phyloP scores from a whole-genome alignment of 2,797 vertebrate genomes.

The Anguilla obscura region DNA sequence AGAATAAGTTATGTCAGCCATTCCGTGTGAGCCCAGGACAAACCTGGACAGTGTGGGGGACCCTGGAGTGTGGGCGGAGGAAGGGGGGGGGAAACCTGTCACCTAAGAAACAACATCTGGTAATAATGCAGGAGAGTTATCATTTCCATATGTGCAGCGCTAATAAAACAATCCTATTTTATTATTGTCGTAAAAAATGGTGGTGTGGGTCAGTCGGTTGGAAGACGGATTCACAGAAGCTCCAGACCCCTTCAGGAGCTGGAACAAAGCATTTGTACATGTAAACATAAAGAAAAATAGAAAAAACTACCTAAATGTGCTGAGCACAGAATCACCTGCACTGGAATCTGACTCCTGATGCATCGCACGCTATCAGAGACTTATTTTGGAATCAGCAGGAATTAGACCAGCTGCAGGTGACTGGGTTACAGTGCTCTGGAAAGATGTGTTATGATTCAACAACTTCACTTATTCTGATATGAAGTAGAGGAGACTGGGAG shows the following conservation, averaged over 20 bases:
- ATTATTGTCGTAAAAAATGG: slow-evolving; percentile 10
- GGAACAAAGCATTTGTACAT: neutral
- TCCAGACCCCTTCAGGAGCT: neutral
- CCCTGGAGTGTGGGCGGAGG: neutral
- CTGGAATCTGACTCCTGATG: neutral
- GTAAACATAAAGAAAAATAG: neutral
- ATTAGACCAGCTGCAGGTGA: neutral
- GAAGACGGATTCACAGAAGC: neutral
- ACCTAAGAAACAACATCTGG: neutral
- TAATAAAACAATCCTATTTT: neutral
- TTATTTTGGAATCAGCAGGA: neutral
- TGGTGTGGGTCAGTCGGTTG: neutral
- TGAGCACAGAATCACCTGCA: neutral
- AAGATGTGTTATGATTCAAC: neutral
- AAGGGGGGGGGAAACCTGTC: neutral
- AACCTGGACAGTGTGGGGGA: neutral
- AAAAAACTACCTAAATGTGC: neutral
- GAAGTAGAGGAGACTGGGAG: neutral
- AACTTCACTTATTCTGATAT: neutral
- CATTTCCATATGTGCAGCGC: slow-evolving; percentile 7
- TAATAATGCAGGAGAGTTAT: slow-evolving; percentile 6
- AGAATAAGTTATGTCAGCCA: neutral
- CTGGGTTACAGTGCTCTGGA: neutral
- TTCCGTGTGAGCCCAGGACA: neutral
- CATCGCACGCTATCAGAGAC: neutral